A percentile compares a stretch with the other conserved stretches of the same genome.
Conservation (phyloP, 2,888 invertebrate genomes). For the Patella pellucida region DNA sequence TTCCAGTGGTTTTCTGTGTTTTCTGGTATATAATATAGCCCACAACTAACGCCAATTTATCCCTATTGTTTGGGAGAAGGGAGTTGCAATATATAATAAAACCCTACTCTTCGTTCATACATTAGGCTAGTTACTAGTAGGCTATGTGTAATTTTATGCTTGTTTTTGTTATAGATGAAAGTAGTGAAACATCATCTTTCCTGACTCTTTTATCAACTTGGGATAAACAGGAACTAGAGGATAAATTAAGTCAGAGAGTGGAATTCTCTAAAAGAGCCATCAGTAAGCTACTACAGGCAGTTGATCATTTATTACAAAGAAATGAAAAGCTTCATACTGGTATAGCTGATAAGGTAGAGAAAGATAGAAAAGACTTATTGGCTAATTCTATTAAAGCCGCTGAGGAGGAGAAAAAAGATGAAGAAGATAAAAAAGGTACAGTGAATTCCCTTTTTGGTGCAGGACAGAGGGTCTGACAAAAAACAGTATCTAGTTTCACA, state of each 20-base stretch:
- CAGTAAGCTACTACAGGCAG: constrained; percentile 95
- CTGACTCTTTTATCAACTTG: constrained; percentile 95
- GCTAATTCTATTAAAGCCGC: constrained; percentile 15
- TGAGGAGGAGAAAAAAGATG: constrained; percentile 40
- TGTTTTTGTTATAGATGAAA: constrained; percentile 81
- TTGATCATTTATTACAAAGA: constrained; percentile 93
- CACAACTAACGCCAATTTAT: too few species aligned
- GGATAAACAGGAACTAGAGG: constrained; percentile 97
- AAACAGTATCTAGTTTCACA: too few species aligned
- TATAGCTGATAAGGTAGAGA: constrained; percentile 71
- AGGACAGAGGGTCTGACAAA: too few species aligned
- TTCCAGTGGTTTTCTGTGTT: too few species aligned
- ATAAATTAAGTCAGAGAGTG: constrained; percentile 93
- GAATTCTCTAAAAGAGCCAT: constrained; percentile 95
- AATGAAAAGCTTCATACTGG: constrained; percentile 94
- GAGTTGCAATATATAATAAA: too few species aligned
- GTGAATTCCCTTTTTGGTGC: constrained; percentile 14
- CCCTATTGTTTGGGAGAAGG: too few species aligned
- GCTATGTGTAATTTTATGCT: too few species aligned
- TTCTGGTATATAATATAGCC: too few species aligned
- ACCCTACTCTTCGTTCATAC: too few species aligned
- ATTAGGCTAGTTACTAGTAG: too few species aligned
- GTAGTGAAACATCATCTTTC: constrained; percentile 92
- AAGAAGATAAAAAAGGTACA: constrained; percentile 43
- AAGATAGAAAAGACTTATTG: constrained; percentile 7